Percentiles rank a stretch among this genome's conserved stretches.
Evolutionary conservation across 2,113 vertebrate species (phyloP).

Genomic region (Xyliphius kryptos): DNA sequence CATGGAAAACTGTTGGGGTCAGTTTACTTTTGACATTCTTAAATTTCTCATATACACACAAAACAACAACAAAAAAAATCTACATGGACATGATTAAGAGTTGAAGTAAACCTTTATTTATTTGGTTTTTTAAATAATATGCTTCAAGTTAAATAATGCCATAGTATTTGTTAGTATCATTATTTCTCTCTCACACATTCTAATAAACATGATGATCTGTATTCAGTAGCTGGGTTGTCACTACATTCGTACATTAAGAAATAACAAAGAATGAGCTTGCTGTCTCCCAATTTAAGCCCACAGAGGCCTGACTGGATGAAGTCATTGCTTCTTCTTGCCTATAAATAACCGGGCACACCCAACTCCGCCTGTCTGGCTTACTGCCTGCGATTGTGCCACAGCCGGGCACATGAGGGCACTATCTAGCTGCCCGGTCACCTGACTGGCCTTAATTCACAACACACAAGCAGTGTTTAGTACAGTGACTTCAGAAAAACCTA

Average conservation of each 20-base stretch:
- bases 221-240: constrained; percentile 11
- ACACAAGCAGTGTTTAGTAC: neutral
- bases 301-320: constrained; percentile 36
- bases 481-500: too few relatives aligned
- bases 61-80: too few relatives aligned
- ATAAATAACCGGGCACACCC: constrained; percentile 46
- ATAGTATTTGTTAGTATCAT: neutral
- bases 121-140: too few relatives aligned
- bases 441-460: constrained; percentile 8
- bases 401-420: constrained; percentile 27
- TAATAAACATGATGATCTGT: neutral
- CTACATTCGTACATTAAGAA: neutral
- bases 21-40: too few relatives aligned
- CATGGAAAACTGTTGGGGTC: too few relatives aligned
- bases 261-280: constrained; percentile 31
- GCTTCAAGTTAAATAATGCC: too few relatives aligned
- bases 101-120: too few relatives aligned
- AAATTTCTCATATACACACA: too few relatives aligned
- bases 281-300: constrained; percentile 30
- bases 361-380: constrained; percentile 32
- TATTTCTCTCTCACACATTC: neutral
- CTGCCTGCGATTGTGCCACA: constrained; percentile 43
- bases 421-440: constrained; percentile 20
- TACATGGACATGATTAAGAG: too few relatives aligned
- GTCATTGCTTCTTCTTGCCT: constrained; percentile 39